Conservation (phyloP, 1,140 invertebrate genomes). For the Glomeris maerens region DNA sequence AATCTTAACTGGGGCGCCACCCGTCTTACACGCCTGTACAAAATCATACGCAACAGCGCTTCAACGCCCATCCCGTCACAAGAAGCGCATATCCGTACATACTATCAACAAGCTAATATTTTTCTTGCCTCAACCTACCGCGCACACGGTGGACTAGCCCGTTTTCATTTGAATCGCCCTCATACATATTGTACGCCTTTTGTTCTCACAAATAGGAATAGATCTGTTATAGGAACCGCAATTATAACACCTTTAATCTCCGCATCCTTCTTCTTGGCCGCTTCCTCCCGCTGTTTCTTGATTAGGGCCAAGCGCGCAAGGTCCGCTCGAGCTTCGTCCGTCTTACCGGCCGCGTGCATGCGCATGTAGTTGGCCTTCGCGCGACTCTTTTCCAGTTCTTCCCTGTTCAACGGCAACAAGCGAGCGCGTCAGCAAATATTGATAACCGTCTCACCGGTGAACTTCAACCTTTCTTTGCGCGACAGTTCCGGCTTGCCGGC, state of each 20-base stretch:
- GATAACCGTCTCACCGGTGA: no score
- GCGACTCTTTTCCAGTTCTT: constrained; percentile 81
- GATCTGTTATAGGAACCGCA: neutral
- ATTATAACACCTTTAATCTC: constrained; percentile 52
- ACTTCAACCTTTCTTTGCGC: constrained; percentile 42
- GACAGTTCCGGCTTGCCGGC: constrained; percentile 60
- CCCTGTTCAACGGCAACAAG: constrained; percentile 40
- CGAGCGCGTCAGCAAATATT: no score
- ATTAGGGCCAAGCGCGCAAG: constrained; percentile 71
- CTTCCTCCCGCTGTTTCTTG: constrained; percentile 83
- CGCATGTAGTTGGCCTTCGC: constrained; percentile 78
- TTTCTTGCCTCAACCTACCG: no score
- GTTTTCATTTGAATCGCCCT: no score
- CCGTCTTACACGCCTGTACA: no score
- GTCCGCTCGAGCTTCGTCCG: constrained; percentile 86
- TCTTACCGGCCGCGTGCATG: constrained; percentile 84
- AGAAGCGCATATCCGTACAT: neutral
- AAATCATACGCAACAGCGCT: no score
- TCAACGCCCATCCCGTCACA: no score
- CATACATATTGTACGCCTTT: neutral
- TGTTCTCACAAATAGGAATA: neutral
- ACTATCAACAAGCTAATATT: no score
- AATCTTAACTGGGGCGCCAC: no score
- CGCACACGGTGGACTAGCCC: no score
- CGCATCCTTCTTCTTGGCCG: constrained; percentile 70